A percentile compares a stretch with the other conserved stretches of the same genome.
phyloP scores from a whole-genome alignment of 2,888 invertebrate species.

The Syrista parreyssii region DNA sequence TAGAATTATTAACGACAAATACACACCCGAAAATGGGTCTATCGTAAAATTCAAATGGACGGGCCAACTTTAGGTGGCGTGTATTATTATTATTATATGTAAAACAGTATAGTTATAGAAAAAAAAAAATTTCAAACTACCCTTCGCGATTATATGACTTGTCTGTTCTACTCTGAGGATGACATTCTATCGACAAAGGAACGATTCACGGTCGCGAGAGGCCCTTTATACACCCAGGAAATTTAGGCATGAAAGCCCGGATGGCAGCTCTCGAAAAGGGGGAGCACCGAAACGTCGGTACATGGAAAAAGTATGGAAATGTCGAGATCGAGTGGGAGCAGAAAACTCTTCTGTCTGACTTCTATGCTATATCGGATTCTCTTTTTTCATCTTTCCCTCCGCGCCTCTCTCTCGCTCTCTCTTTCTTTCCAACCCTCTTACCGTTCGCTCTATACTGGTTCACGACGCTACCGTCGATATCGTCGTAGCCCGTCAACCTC shows the following conservation, averaged over 20 bases:
- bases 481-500: neutral
- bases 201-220: neutral
- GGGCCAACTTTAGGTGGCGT: neutral
- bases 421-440: neutral
- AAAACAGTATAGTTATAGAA: neutral
- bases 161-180: neutral
- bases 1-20: neutral
- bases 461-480: neutral
- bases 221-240: neutral
- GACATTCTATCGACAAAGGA: neutral
- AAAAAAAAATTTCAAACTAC: neutral
- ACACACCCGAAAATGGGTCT: neutral
- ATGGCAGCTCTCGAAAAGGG: neutral
- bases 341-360: neutral
- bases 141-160: neutral
- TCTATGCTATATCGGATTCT: neutral
- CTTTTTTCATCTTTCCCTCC: neutral
- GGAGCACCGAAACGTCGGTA: neutral
- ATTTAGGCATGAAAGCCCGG: neutral
- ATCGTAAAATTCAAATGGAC: neutral
- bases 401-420: neutral
- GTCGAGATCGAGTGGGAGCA: neutral
- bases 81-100: neutral
- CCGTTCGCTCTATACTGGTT: neutral
- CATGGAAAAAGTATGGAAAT: neutral